These are phyloP conservation scores for Atrina japonica DNA, from an alignment of 2,888 invertebrate species.

Conservation along the genomic window DNA sequence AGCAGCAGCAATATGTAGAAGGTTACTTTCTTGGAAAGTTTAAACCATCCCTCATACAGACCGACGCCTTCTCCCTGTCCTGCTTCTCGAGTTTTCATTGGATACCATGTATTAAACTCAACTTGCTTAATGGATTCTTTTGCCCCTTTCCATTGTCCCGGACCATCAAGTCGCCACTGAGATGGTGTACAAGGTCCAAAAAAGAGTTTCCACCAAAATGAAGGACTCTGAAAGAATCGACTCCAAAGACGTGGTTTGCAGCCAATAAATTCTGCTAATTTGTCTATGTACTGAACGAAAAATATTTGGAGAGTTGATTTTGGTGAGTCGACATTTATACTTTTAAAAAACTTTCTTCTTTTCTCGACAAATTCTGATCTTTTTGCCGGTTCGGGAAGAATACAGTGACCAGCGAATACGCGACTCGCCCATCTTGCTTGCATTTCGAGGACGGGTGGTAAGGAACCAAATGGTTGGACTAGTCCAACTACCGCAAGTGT, in stretches of 20 bases:
- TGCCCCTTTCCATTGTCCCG: conserved; percentile 58
- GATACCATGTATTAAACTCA: conserved; percentile 54
- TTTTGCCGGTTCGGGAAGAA: conserved; percentile 44
- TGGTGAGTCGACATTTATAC: conserved; percentile 56
- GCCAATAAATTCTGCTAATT: conserved; percentile 50
- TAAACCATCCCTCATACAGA: conserved; percentile 60
- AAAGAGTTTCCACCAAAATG: conserved; percentile 51
- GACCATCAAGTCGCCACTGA: conserved; percentile 60
- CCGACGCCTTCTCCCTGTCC: conserved; percentile 54
- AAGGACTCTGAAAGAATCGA: conserved; percentile 50
- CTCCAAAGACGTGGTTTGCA: conserved; percentile 56
- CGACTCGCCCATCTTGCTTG: conserved; percentile 58
- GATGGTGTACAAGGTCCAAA: conserved; percentile 55
- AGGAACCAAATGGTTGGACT: conserved; percentile 60
- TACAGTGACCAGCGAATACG: conserved; percentile 51
- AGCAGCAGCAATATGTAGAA: conserved; percentile 38
- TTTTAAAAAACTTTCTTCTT: conserved; percentile 50
- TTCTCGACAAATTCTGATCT: conserved; percentile 44
- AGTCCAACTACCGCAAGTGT: conserved; percentile 59
- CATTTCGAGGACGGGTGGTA: conserved; percentile 59
- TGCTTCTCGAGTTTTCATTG: conserved; percentile 53
- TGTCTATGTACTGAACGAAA: conserved; percentile 59
- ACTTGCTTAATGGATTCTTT: conserved; percentile 48
- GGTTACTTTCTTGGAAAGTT: conserved; percentile 43
- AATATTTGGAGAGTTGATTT: conserved; percentile 59